Evolutionary conservation across 2,113 vertebrate genomes (phyloP).

Genomic region (Pterophyllum scalare): DNA sequence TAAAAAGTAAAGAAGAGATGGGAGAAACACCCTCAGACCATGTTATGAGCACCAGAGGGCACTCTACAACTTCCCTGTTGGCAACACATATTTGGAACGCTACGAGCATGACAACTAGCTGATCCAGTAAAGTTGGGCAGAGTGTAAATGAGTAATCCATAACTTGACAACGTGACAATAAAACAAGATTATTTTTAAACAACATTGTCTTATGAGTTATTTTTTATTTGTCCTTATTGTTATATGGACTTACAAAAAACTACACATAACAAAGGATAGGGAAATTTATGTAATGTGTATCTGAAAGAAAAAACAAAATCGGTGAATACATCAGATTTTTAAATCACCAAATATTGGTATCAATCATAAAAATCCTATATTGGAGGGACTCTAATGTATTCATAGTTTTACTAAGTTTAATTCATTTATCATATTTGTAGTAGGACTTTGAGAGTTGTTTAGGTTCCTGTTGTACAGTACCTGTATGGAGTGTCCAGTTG

Average conservation of each 20-base stretch:
- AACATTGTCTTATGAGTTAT: neutral
- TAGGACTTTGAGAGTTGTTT: neutral
- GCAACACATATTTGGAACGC: neutral
- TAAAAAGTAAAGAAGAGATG: neutral
- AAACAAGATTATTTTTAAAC: neutral
- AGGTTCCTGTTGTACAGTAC: slow-evolving; percentile 72
- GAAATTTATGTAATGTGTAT: neutral
- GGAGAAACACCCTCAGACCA: neutral
- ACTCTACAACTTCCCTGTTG: neutral
- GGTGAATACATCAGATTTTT: neutral
- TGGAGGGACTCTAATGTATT: neutral
- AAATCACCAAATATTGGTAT: neutral
- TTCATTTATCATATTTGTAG: neutral
- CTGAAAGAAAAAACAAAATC: neutral
- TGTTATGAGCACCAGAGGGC: neutral
- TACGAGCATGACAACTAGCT: too few species aligned
- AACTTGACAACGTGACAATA: neutral
- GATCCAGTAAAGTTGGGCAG: neutral
- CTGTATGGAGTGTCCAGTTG: slow-evolving; percentile 97
- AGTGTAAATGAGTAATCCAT: neutral
- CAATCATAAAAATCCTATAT: neutral
- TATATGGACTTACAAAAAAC: too few species aligned
- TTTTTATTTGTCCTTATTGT: neutral
- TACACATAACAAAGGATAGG: neutral
- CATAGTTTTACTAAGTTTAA: neutral